These are phyloP conservation scores for Dromius quadrimaculatus DNA, from an alignment of 2,888 invertebrate species.

Conservation along the genomic window DNA sequence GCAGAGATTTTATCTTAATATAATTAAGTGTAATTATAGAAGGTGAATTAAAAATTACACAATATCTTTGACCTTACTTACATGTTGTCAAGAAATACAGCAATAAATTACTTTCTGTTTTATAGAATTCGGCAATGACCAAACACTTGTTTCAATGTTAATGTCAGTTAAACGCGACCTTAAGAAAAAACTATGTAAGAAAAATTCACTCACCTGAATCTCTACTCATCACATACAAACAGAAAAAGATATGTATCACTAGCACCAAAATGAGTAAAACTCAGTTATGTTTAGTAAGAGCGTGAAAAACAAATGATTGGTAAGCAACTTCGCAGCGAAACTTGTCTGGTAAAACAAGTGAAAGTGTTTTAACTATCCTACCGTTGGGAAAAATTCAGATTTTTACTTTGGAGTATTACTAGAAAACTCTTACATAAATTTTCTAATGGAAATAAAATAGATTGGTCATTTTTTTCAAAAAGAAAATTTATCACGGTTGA, in stretches of 20 bases:
- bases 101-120: no score
- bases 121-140: constrained; percentile 30
- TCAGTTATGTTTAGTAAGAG: background rate
- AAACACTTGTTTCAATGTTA: constrained; percentile 43
- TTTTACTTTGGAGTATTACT: background rate
- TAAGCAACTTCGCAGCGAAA: constrained; percentile 20
- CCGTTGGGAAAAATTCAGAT: background rate
- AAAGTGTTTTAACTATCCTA: constrained; percentile 25
- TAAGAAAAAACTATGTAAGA: background rate
- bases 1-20: no score
- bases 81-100: no score
- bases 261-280: background rate
- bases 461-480: no score
- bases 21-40: no score
- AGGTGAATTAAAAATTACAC: no score
- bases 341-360: constrained; percentile 23
- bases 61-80: no score
- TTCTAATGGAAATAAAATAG: no score
- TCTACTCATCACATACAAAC: constrained; percentile 21
- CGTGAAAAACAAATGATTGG: constrained; percentile 3
- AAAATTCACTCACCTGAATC: constrained; percentile 27
- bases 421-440: no score
- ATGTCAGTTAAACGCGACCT: constrained; percentile 33
- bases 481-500: no score
- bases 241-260: background rate